Conservation (phyloP, 2,888 invertebrate genomes). For the Folsomia candida region DNA sequence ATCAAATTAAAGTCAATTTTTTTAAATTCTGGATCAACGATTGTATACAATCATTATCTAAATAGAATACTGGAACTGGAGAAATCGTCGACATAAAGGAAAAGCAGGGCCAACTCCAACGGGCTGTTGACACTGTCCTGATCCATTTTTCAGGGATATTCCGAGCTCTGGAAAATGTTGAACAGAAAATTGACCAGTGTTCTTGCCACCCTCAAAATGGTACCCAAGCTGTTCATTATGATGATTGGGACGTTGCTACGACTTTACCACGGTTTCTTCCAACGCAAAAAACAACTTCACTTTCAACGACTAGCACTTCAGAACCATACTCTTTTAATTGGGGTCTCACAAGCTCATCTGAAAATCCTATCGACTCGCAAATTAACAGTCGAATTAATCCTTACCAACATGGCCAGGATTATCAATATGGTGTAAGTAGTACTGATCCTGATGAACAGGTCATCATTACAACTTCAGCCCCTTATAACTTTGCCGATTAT, state of each 20-base stretch:
- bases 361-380: background rate
- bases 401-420: background rate
- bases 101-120: conserved; percentile 28
- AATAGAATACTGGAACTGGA: conserved; percentile 22
- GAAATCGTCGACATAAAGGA: conserved; percentile 20
- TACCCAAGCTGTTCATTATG: background rate
- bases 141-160: conserved; percentile 12
- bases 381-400: background rate
- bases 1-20: too few relatives aligned
- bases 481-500: background rate
- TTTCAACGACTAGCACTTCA: background rate
- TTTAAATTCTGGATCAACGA: too few relatives aligned
- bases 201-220: background rate
- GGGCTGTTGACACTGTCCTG: conserved; percentile 10
- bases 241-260: background rate
- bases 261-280: background rate
- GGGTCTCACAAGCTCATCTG: background rate
- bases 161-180: conserved; percentile 5
- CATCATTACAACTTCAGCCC: background rate
- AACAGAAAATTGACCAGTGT: conserved; percentile 4
- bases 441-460: background rate
- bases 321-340: background rate
- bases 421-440: background rate
- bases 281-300: background rate
- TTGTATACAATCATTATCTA: too few relatives aligned